Conservation (phyloP, 1,140 invertebrate genomes). For the Notospermus geniculatus region DNA sequence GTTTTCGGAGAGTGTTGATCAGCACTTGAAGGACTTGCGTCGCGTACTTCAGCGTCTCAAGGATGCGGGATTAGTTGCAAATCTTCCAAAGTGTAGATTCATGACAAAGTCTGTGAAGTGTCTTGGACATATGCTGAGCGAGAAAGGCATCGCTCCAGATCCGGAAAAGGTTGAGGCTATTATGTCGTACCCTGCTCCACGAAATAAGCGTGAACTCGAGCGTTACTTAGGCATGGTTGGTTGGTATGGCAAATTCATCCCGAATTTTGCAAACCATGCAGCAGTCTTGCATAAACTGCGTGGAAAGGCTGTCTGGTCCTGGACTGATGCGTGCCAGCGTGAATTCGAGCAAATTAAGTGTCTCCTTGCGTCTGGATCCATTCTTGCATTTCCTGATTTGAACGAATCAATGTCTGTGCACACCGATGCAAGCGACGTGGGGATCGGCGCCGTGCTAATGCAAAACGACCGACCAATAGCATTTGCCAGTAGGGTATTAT, state of each 20-base stretch:
- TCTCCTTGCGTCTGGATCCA: constrained; percentile 20
- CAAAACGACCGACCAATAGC: no score
- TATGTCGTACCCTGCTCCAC: constrained; percentile 34
- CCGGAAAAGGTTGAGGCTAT: constrained; percentile 37
- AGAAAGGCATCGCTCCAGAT: constrained; percentile 29
- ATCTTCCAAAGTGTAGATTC: constrained; percentile 43
- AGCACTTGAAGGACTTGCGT: constrained; percentile 14
- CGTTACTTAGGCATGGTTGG: constrained; percentile 37
- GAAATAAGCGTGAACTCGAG: constrained; percentile 30
- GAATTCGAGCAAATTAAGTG: constrained; percentile 24
- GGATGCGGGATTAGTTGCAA: constrained; percentile 15
- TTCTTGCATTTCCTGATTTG: constrained; percentile 28
- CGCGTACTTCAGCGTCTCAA: constrained; percentile 20
- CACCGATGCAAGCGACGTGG: constrained; percentile 5
- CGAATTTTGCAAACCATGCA: constrained; percentile 29
- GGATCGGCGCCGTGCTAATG: background rate
- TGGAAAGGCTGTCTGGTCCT: constrained; percentile 15
- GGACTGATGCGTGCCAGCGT: constrained; percentile 15
- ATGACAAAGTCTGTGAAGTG: constrained; percentile 33
- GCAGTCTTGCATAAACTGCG: constrained; percentile 26
- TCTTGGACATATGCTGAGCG: constrained; percentile 34
- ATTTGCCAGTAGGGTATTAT: no score
- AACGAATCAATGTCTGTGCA: constrained; percentile 18
- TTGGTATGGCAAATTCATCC: constrained; percentile 35
- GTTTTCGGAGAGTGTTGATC: constrained; percentile 18